phyloP scores from a whole-genome alignment of 2,888 invertebrate genomes.

The Steinernema carpocapsae region DNA sequence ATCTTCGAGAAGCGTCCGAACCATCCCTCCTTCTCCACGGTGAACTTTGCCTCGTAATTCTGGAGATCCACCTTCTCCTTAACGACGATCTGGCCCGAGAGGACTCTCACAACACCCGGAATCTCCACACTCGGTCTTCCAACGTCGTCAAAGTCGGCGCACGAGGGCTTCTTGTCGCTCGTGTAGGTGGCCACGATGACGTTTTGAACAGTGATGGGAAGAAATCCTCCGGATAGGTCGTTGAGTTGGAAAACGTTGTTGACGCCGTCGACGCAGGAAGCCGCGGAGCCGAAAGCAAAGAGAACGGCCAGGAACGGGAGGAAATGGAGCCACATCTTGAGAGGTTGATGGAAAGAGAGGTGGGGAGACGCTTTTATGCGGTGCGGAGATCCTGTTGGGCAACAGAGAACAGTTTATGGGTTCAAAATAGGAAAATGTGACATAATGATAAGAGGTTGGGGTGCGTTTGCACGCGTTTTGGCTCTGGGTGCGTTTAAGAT shows the following conservation, averaged over 20 bases:
- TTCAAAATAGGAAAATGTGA: too few relatives aligned
- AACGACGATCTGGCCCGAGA: not conserved
- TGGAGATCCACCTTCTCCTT: slow-evolving; percentile 9
- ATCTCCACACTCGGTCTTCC: not conserved
- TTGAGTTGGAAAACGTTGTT: not conserved
- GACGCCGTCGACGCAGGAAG: slow-evolving; percentile 3
- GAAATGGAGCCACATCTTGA: too few relatives aligned
- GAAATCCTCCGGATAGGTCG: not conserved
- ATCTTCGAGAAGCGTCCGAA: not conserved
- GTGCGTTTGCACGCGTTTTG: too few relatives aligned
- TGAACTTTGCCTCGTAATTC: not conserved
- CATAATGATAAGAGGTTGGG: too few relatives aligned
- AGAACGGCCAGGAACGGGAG: not conserved
- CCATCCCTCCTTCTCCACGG: slow-evolving; percentile 10
- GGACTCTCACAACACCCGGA: not conserved
- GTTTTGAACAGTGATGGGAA: not conserved
- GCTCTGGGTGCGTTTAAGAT: too few relatives aligned
- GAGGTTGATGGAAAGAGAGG: not conserved
- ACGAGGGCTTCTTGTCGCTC: slow-evolving; percentile 5
- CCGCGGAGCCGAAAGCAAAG: not conserved
- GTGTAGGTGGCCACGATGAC: not conserved
- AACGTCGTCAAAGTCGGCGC: not conserved
- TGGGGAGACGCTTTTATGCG: too few relatives aligned
- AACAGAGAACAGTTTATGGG: too few relatives aligned
- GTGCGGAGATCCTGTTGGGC: too few relatives aligned